A percentile compares a stretch with the other conserved stretches of the same genome.
Conservation (phyloP, 2,113 vertebrate genomes). For the Ophthalmolycus amberensis region DNA sequence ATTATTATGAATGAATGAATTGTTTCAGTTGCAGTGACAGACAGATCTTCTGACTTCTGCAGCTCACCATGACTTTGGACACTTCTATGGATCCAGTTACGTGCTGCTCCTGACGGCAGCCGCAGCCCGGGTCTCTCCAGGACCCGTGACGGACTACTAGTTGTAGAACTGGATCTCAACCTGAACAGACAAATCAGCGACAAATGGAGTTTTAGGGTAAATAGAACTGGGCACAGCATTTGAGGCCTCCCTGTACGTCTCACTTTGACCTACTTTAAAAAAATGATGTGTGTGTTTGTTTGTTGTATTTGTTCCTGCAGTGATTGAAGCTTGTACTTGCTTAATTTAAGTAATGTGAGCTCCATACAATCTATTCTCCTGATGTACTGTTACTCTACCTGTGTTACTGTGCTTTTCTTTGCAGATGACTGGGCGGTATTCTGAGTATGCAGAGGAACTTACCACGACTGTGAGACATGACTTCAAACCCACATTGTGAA, state of each 20-base stretch:
- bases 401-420: constrained; percentile 38
- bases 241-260: not conserved
- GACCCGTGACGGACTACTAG: constrained; percentile 89
- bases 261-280: not conserved
- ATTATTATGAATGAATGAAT: not conserved
- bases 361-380: not conserved
- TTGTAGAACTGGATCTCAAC: constrained; percentile 93
- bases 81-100: constrained; percentile 97
- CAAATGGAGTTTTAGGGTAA: constrained; percentile 95
- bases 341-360: not conserved
- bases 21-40: not conserved
- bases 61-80: constrained; percentile 93
- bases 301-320: not conserved
- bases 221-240: not conserved
- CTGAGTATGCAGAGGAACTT: constrained; percentile 90
- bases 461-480: constrained; percentile 78
- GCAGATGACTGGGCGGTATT: constrained; percentile 94
- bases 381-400: not conserved
- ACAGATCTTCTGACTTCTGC: constrained; percentile 17
- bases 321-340: not conserved
- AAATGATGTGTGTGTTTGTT: too few relatives aligned
- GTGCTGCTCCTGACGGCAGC: constrained; percentile 91
- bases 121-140: constrained; percentile 92
- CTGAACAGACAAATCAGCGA: constrained; percentile 93
- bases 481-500: constrained; percentile 87